phyloP scores from a whole-genome alignment of 1,140 invertebrate genomes.

The Magallana gigas region DNA sequence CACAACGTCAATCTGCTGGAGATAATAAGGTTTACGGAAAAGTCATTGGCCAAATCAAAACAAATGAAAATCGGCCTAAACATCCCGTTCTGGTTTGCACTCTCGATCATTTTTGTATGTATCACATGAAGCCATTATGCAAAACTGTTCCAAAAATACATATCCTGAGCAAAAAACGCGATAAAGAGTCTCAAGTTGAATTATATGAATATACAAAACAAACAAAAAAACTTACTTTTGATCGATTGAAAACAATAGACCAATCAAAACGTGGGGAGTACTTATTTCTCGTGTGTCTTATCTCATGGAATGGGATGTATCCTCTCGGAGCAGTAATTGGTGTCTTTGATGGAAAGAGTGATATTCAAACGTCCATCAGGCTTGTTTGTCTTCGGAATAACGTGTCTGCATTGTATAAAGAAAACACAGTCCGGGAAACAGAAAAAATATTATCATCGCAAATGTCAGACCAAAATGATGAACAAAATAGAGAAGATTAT shows the following conservation, averaged over 20 bases:
- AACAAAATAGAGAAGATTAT: conserved; percentile 84
- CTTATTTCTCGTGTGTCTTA: conserved; percentile 47
- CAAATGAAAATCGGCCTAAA: background rate
- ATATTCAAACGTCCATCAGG: conserved; percentile 32
- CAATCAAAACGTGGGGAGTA: conserved; percentile 18
- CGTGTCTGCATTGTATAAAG: conserved; percentile 45
- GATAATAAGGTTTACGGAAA: background rate
- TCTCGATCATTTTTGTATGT: conserved; percentile 63
- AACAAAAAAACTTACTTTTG: background rate
- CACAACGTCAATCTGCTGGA: background rate
- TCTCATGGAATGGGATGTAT: conserved; percentile 44
- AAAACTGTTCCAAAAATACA: conserved; percentile 72
- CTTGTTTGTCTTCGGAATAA: conserved; percentile 44
- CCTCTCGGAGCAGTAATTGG: conserved; percentile 46
- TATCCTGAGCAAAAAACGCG: conserved; percentile 52
- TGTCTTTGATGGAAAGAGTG: background rate
- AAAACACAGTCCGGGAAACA: conserved; percentile 33
- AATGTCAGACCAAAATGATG: background rate
- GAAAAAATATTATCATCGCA: background rate
- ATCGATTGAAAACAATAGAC: background rate
- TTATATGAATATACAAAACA: conserved; percentile 51
- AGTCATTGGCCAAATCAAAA: background rate
- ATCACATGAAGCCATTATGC: conserved; percentile 72
- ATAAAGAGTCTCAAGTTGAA: conserved; percentile 56
- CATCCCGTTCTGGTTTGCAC: conserved; percentile 70